Evolutionary conservation across 2,888 invertebrate genomes (phyloP).

Genomic region (Pseudococcus longispinus): DNA sequence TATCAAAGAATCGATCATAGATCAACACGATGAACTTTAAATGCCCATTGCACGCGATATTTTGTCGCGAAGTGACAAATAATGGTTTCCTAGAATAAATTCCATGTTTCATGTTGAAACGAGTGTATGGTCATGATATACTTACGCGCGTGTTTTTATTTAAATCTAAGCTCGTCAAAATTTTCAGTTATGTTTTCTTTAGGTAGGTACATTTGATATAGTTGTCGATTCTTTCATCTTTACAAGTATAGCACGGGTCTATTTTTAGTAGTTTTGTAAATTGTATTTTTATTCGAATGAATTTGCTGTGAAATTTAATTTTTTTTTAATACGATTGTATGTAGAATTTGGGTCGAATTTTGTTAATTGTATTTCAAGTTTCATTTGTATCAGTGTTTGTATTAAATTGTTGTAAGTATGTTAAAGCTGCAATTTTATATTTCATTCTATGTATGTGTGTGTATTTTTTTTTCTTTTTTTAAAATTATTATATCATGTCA

Average conservation of each 20-base stretch:
- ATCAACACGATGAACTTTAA: slow-evolving; percentile 58
- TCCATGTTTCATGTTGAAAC: slow-evolving; percentile 24
- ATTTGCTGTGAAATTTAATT: neutral
- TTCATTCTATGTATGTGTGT: neutral
- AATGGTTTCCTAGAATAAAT: neutral
- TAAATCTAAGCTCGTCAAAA: neutral
- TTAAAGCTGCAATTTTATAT: neutral
- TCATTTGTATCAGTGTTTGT: neutral
- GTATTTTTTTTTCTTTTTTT: too few relatives aligned
- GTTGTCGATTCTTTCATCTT: neutral
- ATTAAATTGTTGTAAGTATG: neutral
- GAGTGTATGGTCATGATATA: neutral
- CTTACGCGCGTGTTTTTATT: neutral
- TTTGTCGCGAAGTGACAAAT: neutral
- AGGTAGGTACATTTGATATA: neutral
- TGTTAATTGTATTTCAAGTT: neutral
- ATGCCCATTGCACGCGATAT: neutral
- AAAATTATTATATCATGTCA: neutral
- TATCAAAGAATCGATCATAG: slow-evolving; percentile 58
- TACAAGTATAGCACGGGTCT: neutral
- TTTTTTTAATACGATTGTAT: neutral
- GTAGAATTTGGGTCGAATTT: neutral
- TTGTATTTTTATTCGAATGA: neutral
- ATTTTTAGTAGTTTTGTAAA: neutral
- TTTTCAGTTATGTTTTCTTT: neutral